These are phyloP conservation scores for Ostrea denselamellosa DNA, from an alignment of 1,140 invertebrate species.

Conservation along the genomic window DNA sequence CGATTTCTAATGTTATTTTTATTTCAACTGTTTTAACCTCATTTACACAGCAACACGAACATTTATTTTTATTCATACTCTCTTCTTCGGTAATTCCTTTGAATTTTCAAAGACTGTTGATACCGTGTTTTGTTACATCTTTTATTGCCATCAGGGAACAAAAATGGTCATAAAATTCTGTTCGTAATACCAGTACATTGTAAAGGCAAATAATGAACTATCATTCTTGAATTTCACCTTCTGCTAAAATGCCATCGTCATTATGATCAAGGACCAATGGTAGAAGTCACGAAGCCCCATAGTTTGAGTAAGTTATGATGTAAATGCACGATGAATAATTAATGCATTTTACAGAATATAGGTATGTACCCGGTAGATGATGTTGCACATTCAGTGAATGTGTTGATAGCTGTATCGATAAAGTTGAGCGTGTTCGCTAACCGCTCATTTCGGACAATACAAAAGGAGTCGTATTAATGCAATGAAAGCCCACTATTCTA, in stretches of 20 bases:
- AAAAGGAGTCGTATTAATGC: background rate
- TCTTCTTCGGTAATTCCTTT: no score
- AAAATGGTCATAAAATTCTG: no score
- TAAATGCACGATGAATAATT: background rate
- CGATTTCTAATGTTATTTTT: background rate
- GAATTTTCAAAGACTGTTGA: no score
- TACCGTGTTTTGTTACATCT: no score
- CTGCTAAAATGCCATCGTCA: background rate
- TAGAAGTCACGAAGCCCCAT: background rate
- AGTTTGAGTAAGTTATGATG: no score
- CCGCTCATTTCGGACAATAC: background rate
- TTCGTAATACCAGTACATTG: no score
- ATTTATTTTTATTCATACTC: no score
- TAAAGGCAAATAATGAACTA: background rate
- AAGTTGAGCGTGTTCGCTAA: background rate
- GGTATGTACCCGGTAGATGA: background rate
- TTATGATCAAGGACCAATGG: background rate
- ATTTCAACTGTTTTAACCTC: no score
- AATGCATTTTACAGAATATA: background rate
- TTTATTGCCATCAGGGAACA: no score
- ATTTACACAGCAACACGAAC: no score
- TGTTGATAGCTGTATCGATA: background rate
- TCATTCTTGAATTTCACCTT: background rate
- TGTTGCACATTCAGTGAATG: background rate
- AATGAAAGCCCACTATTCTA: background rate